Conservation (phyloP, 1,140 invertebrate genomes). For the Diabrotica undecimpunctata region DNA sequence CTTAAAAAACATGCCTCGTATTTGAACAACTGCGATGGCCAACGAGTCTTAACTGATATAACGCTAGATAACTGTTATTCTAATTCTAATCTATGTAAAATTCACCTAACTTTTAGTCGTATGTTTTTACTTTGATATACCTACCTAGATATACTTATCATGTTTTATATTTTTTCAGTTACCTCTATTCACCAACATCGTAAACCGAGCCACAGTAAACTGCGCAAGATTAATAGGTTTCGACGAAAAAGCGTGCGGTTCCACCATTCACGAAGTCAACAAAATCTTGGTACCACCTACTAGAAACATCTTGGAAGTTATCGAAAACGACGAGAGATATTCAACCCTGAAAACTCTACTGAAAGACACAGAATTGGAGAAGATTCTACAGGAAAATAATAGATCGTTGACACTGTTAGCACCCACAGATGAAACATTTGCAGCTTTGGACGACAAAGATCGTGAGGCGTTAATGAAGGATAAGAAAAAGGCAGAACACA, state of each 20-base stretch:
- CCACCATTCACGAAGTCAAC: conserved; percentile 59
- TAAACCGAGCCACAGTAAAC: conserved; percentile 51
- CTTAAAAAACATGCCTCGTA: too few relatives aligned
- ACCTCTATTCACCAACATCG: conserved; percentile 51
- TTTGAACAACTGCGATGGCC: too few relatives aligned
- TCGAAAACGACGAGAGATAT: conserved; percentile 49
- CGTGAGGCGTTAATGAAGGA: conserved; percentile 48
- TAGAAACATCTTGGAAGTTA: conserved; percentile 47
- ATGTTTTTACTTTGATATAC: too few relatives aligned
- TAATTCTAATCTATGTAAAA: too few relatives aligned
- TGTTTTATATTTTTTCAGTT: conserved; percentile 38
- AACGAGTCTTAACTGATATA: too few relatives aligned
- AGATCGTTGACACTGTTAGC: conserved; percentile 56
- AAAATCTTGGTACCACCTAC: conserved; percentile 54
- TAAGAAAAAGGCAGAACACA: conserved; percentile 45
- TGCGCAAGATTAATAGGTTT: conserved; percentile 58
- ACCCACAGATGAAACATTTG: conserved; percentile 63
- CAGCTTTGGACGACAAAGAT: conserved; percentile 47
- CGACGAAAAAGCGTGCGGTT: conserved; percentile 60
- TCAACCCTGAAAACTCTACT: conserved; percentile 49
- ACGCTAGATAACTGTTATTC: too few relatives aligned
- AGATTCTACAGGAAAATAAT: conserved; percentile 47
- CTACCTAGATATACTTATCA: too few relatives aligned
- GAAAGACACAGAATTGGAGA: conserved; percentile 45
- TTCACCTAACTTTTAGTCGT: too few relatives aligned